Evolutionary conservation across 23 tunicate species (phyloP), one percentile per base, ranked within the genome.

Genomic region (Oikopleura vanhoeffeni): DNA sequence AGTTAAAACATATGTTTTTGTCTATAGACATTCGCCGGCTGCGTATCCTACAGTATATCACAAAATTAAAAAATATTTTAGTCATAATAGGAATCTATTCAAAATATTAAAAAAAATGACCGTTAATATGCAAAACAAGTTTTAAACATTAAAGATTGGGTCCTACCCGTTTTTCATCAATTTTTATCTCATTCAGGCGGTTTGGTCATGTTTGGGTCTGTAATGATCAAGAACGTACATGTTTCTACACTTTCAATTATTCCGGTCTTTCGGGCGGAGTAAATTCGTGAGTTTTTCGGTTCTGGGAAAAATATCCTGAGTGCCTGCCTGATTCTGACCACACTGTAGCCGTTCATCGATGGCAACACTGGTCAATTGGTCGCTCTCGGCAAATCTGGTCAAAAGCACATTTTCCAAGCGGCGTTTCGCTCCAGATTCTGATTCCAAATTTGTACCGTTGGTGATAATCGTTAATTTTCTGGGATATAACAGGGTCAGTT

Each of bases 401-500:
- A 30, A 13, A 8, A 83, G 27, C 84, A 94, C 40, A 87, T 95
- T 35, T 95, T 95, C 85, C 75, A 87, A 67, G 99, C 99, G 0
- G 88, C 87, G 67, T 95, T 95, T 57, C 86, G 99, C 67, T 96
- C 99, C 2, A n/a, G 99, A 95, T 87, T 90, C 96, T 28, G 96
- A 95, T 86, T 40, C 90, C 3, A 49, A 88, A 40, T 95, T 95
- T 84, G 99, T 95, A 87, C 99, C 1, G 99, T 95, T 28, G 99
- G 99, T 39, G 96, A 91, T 40, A 91, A 91, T 41, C 91, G 88
- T 71, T 91, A 34, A 83, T 87, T 84, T 95, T 95, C 76, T 95
- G 99, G 99, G 89, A 88, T 87, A 90, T 88, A 4, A 1, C 57
- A n/a, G 76, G 39, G n/a, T 39, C 40, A 34, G 41, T 77, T 24